These are phyloP conservation scores for Enteromius thamalakanensis DNA, from an alignment of 2,797 vertebrate genomes.

Conservation along the genomic window DNA sequence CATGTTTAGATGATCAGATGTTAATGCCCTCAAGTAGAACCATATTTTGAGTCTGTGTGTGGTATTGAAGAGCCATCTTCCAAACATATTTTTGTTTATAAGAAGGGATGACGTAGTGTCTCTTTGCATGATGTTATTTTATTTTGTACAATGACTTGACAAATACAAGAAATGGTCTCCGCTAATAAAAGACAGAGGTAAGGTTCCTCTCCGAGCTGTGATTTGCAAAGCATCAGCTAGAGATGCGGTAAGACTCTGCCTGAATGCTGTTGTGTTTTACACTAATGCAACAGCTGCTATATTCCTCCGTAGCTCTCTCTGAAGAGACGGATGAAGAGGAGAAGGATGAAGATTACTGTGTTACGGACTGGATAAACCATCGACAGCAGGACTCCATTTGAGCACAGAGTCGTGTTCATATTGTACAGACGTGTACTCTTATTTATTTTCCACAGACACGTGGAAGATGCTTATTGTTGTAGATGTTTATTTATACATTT, in stretches of 20 bases:
- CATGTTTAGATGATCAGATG: conserved; percentile 44
- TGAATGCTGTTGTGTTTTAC: conserved; percentile 81
- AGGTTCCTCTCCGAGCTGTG: conserved; percentile 70
- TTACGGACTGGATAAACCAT: conserved; percentile 84
- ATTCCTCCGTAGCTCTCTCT: conserved; percentile 87
- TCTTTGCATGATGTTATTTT: conserved; percentile 48
- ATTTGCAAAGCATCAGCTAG: conserved; percentile 76
- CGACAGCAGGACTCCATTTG: conserved; percentile 69
- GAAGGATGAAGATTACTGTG: conserved; percentile 84
- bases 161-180: conserved; percentile 40
- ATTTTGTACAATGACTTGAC: conserved; percentile 48
- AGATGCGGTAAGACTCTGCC: conserved; percentile 83
- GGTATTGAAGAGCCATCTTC: conserved; percentile 47
- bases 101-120: conserved; percentile 50
- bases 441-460: conserved; percentile 64
- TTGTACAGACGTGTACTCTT: conserved; percentile 59
- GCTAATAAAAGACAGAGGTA: conserved; percentile 37
- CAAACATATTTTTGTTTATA: conserved; percentile 47
- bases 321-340: conserved; percentile 85
- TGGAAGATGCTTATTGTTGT: conserved; percentile 58
- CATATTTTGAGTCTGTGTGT: conserved; percentile 44
- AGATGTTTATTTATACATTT: conserved; percentile 63
- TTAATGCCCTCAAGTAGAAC: conserved; percentile 31
- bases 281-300: conserved; percentile 88
- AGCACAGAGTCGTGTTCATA: conserved; percentile 56